These are phyloP conservation scores for Panurus biarmicus DNA, from an alignment of 2,113 vertebrate genomes.

Conservation along the genomic window DNA sequence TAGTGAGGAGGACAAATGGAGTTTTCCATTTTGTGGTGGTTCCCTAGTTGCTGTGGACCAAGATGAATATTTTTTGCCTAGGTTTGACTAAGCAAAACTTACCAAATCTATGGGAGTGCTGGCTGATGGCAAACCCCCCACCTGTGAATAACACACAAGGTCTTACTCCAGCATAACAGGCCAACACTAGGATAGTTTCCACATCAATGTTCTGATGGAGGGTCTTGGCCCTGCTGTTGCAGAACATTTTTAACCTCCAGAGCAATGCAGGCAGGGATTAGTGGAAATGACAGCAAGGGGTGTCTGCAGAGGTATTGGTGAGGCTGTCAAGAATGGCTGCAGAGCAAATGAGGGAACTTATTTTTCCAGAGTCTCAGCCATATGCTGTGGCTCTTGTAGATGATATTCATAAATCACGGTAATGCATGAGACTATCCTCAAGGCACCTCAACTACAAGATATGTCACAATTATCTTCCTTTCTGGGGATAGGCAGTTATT, in stretches of 20 bases:
- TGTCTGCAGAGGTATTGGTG: background rate
- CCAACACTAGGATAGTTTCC: background rate
- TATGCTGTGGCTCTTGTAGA: background rate
- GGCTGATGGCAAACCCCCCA: background rate
- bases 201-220: background rate
- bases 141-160: background rate
- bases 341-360: background rate
- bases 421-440: conserved; percentile 10
- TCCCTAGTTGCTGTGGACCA: background rate
- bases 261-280: background rate
- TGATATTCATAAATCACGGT: conserved; percentile 10
- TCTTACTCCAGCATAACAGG: background rate
- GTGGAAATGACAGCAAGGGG: background rate
- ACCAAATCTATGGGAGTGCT: background rate
- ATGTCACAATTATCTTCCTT: conserved; percentile 59
- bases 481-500: conserved; percentile 45
- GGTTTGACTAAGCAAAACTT: background rate
- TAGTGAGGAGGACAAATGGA: background rate
- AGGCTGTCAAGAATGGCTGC: background rate
- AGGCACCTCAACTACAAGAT: conserved; percentile 19
- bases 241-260: background rate
- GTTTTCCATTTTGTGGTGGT: background rate
- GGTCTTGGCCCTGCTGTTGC: background rate
- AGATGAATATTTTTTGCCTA: background rate
- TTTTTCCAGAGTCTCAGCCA: background rate